phyloP scores from a whole-genome alignment of 1,140 invertebrate genomes.

The Papilio polyxenes region DNA sequence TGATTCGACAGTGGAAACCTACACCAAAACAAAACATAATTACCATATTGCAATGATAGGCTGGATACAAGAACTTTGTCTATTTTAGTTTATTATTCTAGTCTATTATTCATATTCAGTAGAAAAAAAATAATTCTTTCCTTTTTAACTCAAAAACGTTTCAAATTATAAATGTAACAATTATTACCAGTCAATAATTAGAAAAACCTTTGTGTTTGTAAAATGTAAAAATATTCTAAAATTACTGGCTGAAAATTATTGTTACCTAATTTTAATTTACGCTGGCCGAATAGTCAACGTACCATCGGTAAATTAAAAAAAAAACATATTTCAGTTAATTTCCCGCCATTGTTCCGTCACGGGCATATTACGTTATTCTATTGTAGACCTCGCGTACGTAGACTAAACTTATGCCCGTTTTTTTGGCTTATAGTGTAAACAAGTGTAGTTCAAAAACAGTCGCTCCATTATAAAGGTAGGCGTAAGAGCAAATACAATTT shows the following conservation, averaged over 20 bases:
- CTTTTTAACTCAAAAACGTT: background rate
- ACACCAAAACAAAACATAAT: too few species aligned
- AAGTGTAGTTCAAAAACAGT: background rate
- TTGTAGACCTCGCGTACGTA: slow-evolving; percentile 10
- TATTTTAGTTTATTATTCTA: too few species aligned
- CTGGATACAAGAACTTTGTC: too few species aligned
- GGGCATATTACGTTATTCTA: background rate
- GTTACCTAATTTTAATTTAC: background rate
- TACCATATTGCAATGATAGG: too few species aligned
- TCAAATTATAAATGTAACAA: background rate
- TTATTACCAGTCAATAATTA: background rate
- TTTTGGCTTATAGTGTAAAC: background rate
- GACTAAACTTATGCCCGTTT: background rate
- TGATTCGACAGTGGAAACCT: too few species aligned
- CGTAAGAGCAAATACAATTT: background rate
- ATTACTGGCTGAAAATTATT: background rate
- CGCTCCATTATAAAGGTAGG: slow-evolving; percentile 1
- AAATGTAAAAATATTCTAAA: too few species aligned
- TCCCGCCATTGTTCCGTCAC: background rate
- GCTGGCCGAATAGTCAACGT: too few species aligned
- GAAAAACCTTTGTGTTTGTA: too few species aligned
- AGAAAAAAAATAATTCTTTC: background rate
- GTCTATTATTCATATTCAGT: too few species aligned
- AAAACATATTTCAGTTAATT: background rate
- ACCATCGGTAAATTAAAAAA: too few species aligned